A percentile compares a stretch with the other conserved stretches of the same genome.
phyloP scores from a whole-genome alignment of 2,113 vertebrate genomes.

The Clarias macrocephalus region DNA sequence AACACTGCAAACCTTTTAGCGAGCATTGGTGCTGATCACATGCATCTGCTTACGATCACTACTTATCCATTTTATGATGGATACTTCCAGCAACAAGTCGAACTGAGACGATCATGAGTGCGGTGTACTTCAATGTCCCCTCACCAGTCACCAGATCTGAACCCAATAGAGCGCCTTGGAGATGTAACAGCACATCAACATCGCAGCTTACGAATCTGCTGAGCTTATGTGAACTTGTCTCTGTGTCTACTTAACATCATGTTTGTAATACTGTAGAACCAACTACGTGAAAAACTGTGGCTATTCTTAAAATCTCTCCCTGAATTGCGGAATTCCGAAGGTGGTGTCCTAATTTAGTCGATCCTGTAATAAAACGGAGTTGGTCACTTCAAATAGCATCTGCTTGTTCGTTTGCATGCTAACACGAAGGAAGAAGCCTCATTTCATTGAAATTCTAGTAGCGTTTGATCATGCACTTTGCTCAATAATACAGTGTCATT shows the following conservation, averaged over 20 bases:
- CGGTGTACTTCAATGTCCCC: background rate
- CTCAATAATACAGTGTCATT: background rate
- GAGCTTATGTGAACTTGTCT: background rate
- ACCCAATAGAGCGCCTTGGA: background rate
- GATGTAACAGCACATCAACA: background rate
- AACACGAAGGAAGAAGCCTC: background rate
- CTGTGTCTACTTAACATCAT: fast-evolving
- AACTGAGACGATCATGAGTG: background rate
- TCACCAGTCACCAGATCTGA: background rate
- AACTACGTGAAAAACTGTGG: background rate
- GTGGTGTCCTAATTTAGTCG: background rate
- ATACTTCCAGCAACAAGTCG: background rate
- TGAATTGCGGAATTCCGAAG: background rate
- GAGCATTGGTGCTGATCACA: background rate
- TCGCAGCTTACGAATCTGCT: background rate
- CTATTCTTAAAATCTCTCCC: background rate
- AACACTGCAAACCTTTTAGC: too few relatives aligned
- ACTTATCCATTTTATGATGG: background rate
- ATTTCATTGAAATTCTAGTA: background rate
- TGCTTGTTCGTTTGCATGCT: background rate
- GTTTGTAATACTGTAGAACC: background rate
- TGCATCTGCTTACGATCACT: background rate
- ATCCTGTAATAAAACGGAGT: background rate
- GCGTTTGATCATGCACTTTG: background rate
- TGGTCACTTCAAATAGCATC: background rate